Base-by-base conservation (phyloP, 2,888 invertebrate species). In the Diploptera punctata region DNA sequence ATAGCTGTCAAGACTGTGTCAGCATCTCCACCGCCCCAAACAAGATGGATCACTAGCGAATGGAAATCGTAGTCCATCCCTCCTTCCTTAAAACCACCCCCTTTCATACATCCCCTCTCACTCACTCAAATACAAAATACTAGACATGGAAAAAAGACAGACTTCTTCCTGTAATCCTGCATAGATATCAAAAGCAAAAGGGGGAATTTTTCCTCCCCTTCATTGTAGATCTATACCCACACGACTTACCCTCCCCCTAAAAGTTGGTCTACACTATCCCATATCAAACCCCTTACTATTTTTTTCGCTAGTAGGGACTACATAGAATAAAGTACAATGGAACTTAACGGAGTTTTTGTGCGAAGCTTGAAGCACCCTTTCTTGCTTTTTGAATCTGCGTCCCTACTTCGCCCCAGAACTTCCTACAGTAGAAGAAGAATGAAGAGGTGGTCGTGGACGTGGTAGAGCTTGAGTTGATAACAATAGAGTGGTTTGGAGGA, bases 31-130 rank as follows among this genome's bases (percentile, higher is more conserved):
- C 54, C 62, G 68, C 72, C 86, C 86, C 86, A 86, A 87, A 87
- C 85, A 87, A 87, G 87, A 87, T 87, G 87, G 87, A 87, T 87
- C 87, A 86, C 85, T 84, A 84, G 83, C 85, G 87, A 87, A 87
- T 87, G 87, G 87, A 87, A 87, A 87, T 87, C 86, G 86, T 86
- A 86, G 65, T 65, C 65, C 65, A 65, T 31, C 67, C 69, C 60
- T 44, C 60, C 69, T 69, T 54, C 13, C 44, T 19, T 38, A 60
- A 47, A 69, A 26, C 43, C 61, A 47, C 69, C 69, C 69, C 29
- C 57, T 47, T 57, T 52, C 21, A 44, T 69, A 60, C 47, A 47
- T 69, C 61, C 47, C 69, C 61, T 69, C 26, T 29, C 57, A 4
- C 57, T 57, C 29, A 29, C n/a, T 33, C 33, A 33, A 10, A n/a